Percentiles rank a stretch among this genome's conserved stretches.
phyloP scores from a whole-genome alignment of 37 sponge, comb jelly and placozoan genomes.

The Eunapius fragilis region DNA sequence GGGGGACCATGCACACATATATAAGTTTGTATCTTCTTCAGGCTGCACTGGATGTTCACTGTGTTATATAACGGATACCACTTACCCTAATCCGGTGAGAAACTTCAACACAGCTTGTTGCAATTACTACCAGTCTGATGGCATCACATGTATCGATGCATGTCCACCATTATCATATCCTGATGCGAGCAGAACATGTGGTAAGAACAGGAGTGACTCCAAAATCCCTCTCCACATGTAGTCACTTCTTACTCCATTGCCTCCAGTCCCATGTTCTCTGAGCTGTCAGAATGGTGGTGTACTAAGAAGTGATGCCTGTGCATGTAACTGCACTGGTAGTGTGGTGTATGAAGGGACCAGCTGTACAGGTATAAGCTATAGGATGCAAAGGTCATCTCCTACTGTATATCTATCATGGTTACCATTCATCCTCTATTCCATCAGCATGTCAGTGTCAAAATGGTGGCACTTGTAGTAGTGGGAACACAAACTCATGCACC shows the following conservation, averaged over 20 bases:
- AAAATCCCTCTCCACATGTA: not conserved
- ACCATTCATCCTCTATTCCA: not conserved
- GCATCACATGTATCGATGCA: not conserved
- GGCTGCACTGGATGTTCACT: not conserved
- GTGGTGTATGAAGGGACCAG: not conserved
- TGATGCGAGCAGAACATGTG: not conserved
- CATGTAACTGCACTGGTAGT: not conserved
- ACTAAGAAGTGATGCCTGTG: not conserved
- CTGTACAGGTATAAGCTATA: not conserved
- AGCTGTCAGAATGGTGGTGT: not conserved
- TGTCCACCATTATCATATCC: not conserved
- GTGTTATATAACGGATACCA: not conserved
- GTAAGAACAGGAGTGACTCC: not conserved
- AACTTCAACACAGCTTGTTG: not conserved
- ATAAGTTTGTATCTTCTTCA: not conserved
- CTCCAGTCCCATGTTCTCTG: not conserved
- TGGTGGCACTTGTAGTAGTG: no score
- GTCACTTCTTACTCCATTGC: not conserved
- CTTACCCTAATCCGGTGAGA: not conserved
- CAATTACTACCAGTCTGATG: not conserved
- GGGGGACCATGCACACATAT: not conserved
- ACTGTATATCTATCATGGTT: no score
- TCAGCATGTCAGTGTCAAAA: not conserved
- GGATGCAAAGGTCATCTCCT: no score
- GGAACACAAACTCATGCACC: no score